Conservation (phyloP, 2,797 vertebrate genomes). For the Discoglossus pictus region DNA sequence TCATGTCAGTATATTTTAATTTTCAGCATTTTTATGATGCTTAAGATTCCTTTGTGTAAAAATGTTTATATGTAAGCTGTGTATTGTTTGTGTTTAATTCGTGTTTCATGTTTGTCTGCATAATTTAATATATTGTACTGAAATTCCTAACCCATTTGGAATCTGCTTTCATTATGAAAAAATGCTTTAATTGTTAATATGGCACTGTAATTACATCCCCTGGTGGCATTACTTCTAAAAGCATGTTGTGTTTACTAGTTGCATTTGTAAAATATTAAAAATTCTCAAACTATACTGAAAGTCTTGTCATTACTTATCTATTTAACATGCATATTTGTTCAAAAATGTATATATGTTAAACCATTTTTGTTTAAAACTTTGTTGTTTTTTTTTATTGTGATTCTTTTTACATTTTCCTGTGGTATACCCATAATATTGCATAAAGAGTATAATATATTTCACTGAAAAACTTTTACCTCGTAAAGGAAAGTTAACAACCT, state of each 20-base stretch:
- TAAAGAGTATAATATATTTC: no score
- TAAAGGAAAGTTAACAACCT: no score
- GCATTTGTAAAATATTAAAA: slow-evolving; percentile 56
- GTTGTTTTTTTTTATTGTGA: not conserved
- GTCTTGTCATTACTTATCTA: slow-evolving; percentile 41
- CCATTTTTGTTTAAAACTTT: no score
- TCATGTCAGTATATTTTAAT: no score
- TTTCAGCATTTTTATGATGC: no score
- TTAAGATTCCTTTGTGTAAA: slow-evolving; percentile 34
- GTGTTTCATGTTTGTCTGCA: slow-evolving; percentile 61
- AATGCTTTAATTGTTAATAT: slow-evolving; percentile 22
- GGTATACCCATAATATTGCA: no score
- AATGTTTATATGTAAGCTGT: slow-evolving; percentile 59
- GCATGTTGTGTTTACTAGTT: slow-evolving; percentile 41
- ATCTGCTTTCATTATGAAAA: not conserved
- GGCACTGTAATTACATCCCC: slow-evolving; percentile 29
- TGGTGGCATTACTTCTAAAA: slow-evolving; percentile 48
- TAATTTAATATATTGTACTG: slow-evolving; percentile 46
- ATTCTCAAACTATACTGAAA: slow-evolving; percentile 23
- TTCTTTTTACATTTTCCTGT: no score
- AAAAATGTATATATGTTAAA: no score
- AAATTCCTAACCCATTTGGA: slow-evolving; percentile 37
- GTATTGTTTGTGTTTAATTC: slow-evolving; percentile 55
- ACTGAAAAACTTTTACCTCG: no score
- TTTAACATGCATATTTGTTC: slow-evolving; percentile 18